Conservation (phyloP, 2,888 invertebrate species). For the Melangyna quadrimaculata region DNA sequence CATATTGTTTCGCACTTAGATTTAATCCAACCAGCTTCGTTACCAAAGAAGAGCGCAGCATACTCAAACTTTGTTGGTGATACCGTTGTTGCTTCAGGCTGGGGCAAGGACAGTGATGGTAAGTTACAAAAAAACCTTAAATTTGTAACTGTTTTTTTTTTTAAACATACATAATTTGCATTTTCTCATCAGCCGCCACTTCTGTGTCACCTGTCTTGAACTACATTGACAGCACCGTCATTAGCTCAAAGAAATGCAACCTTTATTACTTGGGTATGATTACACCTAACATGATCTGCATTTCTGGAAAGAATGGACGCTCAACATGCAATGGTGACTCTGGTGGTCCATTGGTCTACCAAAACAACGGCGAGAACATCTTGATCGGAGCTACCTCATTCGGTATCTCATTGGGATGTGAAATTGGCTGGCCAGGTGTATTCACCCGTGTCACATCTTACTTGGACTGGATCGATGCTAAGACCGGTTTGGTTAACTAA, state of each 20-base stretch:
- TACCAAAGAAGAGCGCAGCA: constrained; percentile 70
- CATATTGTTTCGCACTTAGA: constrained; percentile 43
- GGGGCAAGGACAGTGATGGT: constrained; percentile 74
- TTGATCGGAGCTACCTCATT: constrained; percentile 77
- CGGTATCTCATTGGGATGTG: constrained; percentile 74
- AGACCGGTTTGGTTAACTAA: constrained; percentile 20
- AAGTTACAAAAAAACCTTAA: background rate
- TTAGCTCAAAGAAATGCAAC: constrained; percentile 73
- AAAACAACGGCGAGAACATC: background rate
- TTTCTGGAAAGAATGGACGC: constrained; percentile 77
- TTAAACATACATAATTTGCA: background rate
- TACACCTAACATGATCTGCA: constrained; percentile 78
- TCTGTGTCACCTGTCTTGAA: constrained; percentile 73
- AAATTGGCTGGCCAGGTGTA: constrained; percentile 75
- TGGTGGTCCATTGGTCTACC: constrained; percentile 77
- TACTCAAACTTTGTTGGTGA: constrained; percentile 73
- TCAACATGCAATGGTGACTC: constrained; percentile 79
- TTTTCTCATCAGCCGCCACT: constrained; percentile 26
- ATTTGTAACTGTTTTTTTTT: background rate
- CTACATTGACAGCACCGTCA: constrained; percentile 74
- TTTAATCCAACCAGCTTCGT: constrained; percentile 71
- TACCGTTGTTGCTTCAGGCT: constrained; percentile 73
- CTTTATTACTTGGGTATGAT: constrained; percentile 70
- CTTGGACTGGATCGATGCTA: constrained; percentile 51
- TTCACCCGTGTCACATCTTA: constrained; percentile 74